phyloP scores from a whole-genome alignment of 2,113 vertebrate genomes.

The Amphilophus citrinellus region DNA sequence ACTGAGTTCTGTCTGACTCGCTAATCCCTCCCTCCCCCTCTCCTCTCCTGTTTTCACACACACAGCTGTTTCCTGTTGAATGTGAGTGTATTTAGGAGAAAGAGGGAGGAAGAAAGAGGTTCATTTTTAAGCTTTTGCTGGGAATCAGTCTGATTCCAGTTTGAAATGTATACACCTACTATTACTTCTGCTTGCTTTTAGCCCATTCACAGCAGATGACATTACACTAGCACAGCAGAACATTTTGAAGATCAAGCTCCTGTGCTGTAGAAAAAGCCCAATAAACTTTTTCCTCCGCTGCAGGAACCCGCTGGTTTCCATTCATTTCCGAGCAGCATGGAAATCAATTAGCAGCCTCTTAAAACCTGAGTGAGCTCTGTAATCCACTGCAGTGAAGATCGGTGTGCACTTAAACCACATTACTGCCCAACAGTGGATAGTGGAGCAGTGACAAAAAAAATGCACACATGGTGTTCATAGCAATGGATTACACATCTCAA shows the following conservation, averaged over 20 bases:
- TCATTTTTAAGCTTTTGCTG: conserved; percentile 28
- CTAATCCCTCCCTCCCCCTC: conserved; percentile 65
- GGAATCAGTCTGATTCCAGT: conserved; percentile 7
- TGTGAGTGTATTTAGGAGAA: conserved; percentile 39
- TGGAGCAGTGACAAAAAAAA: conserved; percentile 6
- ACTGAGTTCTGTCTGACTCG: conserved; percentile 47
- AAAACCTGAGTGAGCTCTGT: conserved; percentile 9
- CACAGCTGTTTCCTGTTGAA: conserved; percentile 78
- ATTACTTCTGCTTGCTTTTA: not conserved
- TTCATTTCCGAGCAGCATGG: conserved; percentile 25
- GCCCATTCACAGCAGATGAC: not conserved
- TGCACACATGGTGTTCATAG: conserved; percentile 10
- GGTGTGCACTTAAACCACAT: conserved; percentile 28
- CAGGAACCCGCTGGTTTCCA: conserved; percentile 2
- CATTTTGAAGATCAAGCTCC: not conserved
- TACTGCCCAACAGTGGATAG: not conserved
- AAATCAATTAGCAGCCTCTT: conserved; percentile 53
- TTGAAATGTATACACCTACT: not conserved
- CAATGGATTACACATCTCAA: conserved; percentile 27
- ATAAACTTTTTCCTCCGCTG: not conserved
- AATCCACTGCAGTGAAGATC: conserved; percentile 26
- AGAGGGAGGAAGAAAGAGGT: conserved; percentile 25
- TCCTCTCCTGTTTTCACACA: conserved; percentile 65
- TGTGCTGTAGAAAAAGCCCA: not conserved
- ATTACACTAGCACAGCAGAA: not conserved